Evolutionary conservation across 2,797 vertebrate species (phyloP).

Genomic region (Tangara arthus): DNA sequence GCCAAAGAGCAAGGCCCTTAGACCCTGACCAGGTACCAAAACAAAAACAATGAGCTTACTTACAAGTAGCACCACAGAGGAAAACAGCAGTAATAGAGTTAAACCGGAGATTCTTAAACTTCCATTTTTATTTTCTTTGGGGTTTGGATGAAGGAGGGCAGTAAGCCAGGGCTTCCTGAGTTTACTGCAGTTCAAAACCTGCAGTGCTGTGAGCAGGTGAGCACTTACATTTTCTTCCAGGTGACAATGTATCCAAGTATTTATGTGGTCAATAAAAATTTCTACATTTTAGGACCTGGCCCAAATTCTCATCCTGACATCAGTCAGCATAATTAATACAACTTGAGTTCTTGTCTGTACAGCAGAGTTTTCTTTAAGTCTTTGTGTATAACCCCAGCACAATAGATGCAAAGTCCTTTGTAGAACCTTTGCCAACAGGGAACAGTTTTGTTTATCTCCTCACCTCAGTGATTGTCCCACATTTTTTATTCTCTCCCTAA

Average conservation of each 20-base stretch:
- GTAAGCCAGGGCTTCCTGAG: not conserved
- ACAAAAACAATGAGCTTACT: rapidly evolving
- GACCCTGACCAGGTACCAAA: not conserved
- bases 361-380: not conserved
- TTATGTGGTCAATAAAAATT: not conserved
- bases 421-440: not conserved
- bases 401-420: not conserved
- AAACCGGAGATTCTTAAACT: not conserved
- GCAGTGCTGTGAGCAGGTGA: not conserved
- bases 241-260: not conserved
- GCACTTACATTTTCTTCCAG: not conserved
- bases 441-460: not conserved
- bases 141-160: not conserved
- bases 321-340: not conserved
- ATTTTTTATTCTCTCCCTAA: not conserved
- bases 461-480: not conserved
- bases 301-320: not conserved
- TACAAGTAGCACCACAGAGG: not conserved
- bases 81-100: not conserved
- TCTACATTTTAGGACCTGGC: not conserved
- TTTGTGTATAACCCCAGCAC: not conserved
- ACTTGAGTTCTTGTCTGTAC: not conserved
- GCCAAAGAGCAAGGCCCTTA: not conserved
- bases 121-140: not conserved
- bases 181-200: not conserved